Conservation (phyloP, 1,140 invertebrate species). For the Pteromalus puparum region DNA sequence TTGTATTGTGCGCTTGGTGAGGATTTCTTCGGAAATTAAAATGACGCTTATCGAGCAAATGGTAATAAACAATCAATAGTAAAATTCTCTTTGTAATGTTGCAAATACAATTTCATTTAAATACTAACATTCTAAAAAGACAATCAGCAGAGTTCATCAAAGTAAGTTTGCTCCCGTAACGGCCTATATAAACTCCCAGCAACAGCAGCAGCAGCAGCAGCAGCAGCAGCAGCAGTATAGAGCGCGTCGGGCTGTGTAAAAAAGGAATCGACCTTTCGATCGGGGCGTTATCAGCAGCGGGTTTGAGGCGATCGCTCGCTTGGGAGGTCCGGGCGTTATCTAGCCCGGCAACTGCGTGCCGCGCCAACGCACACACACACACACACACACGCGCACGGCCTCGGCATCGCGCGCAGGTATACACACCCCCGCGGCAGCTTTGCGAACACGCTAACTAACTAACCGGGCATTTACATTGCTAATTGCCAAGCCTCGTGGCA, state of each 20-base stretch:
- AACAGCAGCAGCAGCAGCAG: neutral
- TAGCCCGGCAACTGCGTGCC: constrained; percentile 55
- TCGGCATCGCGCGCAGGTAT: neutral
- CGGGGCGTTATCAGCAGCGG: constrained; percentile 62
- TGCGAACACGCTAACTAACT: constrained; percentile 73
- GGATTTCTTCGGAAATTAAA: neutral
- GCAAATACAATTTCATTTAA: no score
- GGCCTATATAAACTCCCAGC: neutral
- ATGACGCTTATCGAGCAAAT: neutral
- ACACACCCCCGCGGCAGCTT: constrained; percentile 54
- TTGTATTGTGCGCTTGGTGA: neutral
- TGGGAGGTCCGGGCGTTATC: constrained; percentile 71
- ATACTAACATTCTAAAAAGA: no score
- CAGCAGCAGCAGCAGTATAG: constrained; percentile 1
- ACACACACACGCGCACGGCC: neutral
- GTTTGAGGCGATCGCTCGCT: constrained; percentile 69
- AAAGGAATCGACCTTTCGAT: constrained; percentile 60
- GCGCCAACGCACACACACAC: neutral
- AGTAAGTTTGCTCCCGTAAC: no score
- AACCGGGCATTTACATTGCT: constrained; percentile 75
- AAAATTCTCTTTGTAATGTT: no score
- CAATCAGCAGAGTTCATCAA: no score
- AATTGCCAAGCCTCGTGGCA: constrained; percentile 69
- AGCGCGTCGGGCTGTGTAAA: constrained; percentile 2
- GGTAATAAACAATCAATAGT: neutral